Percentiles rank a stretch among this genome's conserved stretches.
Evolutionary conservation across 2,888 invertebrate species (phyloP).

Genomic region (Coelinius sp.): DNA sequence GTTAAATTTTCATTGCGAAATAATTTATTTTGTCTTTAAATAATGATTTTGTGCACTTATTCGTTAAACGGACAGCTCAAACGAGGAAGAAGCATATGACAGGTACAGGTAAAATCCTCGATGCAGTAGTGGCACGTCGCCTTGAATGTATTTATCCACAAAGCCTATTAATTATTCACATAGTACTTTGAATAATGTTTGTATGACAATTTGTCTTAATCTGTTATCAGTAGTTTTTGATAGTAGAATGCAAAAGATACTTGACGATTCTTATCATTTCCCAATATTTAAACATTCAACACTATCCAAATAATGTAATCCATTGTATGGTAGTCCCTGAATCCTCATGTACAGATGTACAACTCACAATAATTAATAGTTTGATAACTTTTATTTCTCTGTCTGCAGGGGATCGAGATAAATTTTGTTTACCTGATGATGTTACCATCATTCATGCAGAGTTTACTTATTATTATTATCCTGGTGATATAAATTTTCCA

Average conservation of each 20-base stretch:
- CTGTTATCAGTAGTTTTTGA: background rate
- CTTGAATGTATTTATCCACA: conserved; percentile 15
- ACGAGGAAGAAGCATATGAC: conserved; percentile 68
- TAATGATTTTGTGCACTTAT: conserved; percentile 41
- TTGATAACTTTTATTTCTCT: conserved; percentile 34
- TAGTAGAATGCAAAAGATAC: background rate
- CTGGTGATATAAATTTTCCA: conserved; percentile 90
- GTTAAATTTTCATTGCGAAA: conserved; percentile 33
- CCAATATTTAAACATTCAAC: background rate
- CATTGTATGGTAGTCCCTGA: conserved; percentile 13
- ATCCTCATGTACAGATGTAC: no score
- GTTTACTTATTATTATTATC: conserved; percentile 96
- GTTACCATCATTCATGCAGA: conserved; percentile 95
- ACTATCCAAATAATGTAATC: background rate
- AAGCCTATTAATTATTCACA: background rate
- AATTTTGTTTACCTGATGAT: conserved; percentile 89
- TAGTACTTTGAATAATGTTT: background rate
- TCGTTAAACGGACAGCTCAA: conserved; percentile 67
- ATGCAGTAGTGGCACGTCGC: conserved; percentile 36
- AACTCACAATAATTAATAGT: background rate
- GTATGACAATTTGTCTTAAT: background rate
- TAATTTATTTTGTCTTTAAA: conserved; percentile 33
- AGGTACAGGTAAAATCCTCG: conserved; percentile 58
- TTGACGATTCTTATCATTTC: background rate
- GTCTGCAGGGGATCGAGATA: conserved; percentile 80